phyloP scores from a whole-genome alignment of 2,113 vertebrate species.

The Paradisaea rubra region DNA sequence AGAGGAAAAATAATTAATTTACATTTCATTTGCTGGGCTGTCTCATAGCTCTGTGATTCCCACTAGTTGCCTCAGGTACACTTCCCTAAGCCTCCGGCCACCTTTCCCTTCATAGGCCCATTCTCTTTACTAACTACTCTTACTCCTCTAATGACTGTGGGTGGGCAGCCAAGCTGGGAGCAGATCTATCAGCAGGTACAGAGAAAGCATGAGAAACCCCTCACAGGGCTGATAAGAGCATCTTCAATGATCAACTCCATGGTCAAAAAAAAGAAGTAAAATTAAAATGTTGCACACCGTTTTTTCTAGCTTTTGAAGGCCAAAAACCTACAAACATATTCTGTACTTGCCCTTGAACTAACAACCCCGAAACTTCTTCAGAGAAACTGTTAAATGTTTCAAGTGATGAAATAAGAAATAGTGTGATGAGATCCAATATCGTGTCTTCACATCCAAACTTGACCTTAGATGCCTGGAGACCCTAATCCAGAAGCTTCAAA shows the following conservation, averaged over 20 bases:
- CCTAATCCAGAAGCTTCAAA: neutral
- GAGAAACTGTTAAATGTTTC: neutral
- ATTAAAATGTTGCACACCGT: neutral
- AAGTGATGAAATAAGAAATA: neutral
- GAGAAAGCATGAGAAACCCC: neutral
- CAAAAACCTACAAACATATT: neutral
- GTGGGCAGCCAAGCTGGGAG: neutral
- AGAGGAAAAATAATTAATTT: neutral
- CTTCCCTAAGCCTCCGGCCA: neutral
- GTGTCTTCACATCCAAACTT: neutral
- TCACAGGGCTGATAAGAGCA: neutral
- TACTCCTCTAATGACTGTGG: neutral
- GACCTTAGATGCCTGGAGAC: neutral
- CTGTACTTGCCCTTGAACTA: neutral
- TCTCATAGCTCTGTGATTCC: neutral
- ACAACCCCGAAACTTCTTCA: neutral
- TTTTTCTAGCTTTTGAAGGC: neutral
- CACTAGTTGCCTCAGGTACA: neutral
- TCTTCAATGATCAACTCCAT: neutral
- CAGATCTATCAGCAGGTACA: neutral
- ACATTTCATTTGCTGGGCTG: neutral
- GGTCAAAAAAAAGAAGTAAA: neutral
- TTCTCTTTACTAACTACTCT: neutral
- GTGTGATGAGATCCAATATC: neutral
- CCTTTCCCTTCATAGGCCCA: neutral